Conservation (phyloP, 1,140 invertebrate genomes). For the Drosophila dunni region DNA sequence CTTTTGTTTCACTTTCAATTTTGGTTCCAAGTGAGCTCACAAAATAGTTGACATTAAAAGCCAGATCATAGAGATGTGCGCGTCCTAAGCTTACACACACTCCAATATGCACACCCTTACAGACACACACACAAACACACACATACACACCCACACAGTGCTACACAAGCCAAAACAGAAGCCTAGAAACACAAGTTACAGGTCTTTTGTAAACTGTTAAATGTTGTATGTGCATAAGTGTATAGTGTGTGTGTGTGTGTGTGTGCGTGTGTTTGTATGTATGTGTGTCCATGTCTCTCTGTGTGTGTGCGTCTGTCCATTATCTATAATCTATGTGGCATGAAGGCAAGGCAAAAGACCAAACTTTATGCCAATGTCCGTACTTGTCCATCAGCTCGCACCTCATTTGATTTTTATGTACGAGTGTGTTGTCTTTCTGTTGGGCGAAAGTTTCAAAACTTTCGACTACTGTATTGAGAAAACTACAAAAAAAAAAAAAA, state of each 20-base stretch:
- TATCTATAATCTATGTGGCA: conserved; percentile 15
- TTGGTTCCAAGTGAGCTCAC: conserved; percentile 6
- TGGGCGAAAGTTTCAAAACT: conserved; percentile 4
- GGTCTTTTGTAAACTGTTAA: conserved; percentile 58
- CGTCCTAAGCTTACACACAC: neutral
- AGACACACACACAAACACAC: conserved; percentile 6
- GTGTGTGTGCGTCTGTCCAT: conserved; percentile 5
- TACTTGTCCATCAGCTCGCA: conserved; percentile 22
- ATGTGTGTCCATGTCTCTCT: conserved; percentile 19
- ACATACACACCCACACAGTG: conserved; percentile 18
- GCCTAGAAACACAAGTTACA: conserved; percentile 12
- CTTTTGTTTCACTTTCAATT: conserved; percentile 2
- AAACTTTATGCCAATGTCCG: conserved; percentile 24
- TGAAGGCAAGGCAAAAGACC: conserved; percentile 5
- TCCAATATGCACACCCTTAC: neutral
- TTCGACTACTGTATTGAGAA: neutral
- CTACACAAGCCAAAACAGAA: conserved; percentile 1
- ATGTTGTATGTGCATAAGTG: conserved; percentile 79
- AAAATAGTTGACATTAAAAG: conserved; percentile 8
- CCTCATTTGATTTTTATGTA: conserved; percentile 8
- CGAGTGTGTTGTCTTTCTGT: neutral
- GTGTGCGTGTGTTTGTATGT: conserved; percentile 41
- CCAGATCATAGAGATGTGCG: conserved; percentile 5
- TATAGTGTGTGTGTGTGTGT: conserved; percentile 61
- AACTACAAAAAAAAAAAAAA: neutral